A percentile compares a stretch with the other conserved stretches of the same genome.
Conservation (phyloP, 92 coral and sea anemone genomes). For the Umimayanthus kanabou region DNA sequence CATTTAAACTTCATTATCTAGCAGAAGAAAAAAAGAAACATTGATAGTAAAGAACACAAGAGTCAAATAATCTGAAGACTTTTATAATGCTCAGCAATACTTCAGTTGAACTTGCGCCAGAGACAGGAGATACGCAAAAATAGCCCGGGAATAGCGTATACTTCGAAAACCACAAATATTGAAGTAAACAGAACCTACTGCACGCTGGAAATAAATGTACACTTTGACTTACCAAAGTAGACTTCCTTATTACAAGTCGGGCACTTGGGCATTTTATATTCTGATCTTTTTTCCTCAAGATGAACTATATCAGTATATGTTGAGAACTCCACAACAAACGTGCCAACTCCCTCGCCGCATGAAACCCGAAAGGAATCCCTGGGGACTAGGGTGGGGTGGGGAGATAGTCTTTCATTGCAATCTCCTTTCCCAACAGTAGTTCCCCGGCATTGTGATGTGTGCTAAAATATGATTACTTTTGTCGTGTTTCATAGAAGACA, state of each 20-base stretch:
- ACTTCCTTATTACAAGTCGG: slow-evolving; percentile 25
- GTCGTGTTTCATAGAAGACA: too few species aligned
- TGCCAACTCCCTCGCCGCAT: background rate
- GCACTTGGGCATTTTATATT: slow-evolving; percentile 11
- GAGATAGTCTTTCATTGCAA: background rate
- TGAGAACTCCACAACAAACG: background rate
- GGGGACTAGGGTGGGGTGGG: background rate
- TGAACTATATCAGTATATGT: background rate
- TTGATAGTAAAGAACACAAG: background rate
- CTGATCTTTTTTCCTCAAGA: background rate
- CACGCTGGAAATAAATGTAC: background rate
- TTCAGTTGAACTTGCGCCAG: background rate
- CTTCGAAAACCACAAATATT: background rate
- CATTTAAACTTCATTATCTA: background rate
- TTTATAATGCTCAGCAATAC: background rate
- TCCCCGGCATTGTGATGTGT: too few species aligned
- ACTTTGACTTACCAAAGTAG: slow-evolving; percentile 6
- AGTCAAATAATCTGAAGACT: background rate
- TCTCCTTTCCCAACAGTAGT: too few species aligned
- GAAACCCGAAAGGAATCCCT: background rate
- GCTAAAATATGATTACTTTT: too few species aligned
- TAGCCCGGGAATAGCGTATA: background rate
- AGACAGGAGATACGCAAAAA: background rate
- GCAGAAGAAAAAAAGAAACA: background rate
- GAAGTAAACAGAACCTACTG: too few species aligned